Percentiles rank a stretch among this genome's conserved stretches.
Evolutionary conservation across 1,140 invertebrate genomes (phyloP).

Genomic region (Theocolax elegans): DNA sequence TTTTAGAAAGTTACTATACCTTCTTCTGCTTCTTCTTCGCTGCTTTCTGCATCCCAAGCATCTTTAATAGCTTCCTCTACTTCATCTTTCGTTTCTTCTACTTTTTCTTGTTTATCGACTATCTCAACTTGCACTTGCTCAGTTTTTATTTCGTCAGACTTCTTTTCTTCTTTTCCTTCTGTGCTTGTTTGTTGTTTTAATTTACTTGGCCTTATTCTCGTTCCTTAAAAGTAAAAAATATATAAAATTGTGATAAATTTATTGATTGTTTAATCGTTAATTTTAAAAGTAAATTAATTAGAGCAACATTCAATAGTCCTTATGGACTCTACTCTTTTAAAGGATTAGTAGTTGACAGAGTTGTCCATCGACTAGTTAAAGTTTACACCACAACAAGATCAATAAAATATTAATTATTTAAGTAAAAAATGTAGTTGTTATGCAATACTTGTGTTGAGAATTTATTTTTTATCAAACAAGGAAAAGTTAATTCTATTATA

Average conservation of each 20-base stretch:
- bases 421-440: too few species aligned
- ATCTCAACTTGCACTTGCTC: conserved; percentile 72
- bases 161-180: conserved; percentile 66
- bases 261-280: not conserved
- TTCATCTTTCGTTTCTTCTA: conserved; percentile 69
- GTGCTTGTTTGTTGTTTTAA: conserved; percentile 62
- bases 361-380: too few species aligned
- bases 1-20: conserved; percentile 19
- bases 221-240: conserved; percentile 61
- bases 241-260: not conserved
- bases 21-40: conserved; percentile 73
- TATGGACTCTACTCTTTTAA: too few species aligned
- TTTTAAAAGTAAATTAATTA: not conserved
- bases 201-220: conserved; percentile 80
- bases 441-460: too few species aligned
- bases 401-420: too few species aligned
- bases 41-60: conserved; percentile 84
- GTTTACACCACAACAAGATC: too few species aligned
- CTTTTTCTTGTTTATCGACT: conserved; percentile 65
- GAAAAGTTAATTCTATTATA: not conserved
- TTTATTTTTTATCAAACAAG: too few species aligned
- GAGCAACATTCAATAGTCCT: too few species aligned
- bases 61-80: conserved; percentile 80
- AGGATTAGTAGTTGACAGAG: too few species aligned
- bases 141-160: conserved; percentile 63